These are phyloP conservation scores for Tenrec ecaudatus DNA, from an alignment of 2,113 vertebrate species.

Conservation along the genomic window DNA sequence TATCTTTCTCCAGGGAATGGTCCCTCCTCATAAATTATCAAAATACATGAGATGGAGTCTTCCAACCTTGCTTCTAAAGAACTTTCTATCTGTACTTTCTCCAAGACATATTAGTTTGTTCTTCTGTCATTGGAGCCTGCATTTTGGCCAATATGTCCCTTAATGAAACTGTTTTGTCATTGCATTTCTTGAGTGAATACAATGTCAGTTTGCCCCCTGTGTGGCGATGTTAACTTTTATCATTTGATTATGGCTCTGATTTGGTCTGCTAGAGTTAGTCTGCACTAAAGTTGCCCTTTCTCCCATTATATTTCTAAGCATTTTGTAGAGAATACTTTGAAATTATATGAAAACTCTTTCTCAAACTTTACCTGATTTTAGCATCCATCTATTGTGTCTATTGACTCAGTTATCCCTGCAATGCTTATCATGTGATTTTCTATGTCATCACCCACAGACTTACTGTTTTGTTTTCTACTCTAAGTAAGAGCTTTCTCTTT, in stretches of 20 bases:
- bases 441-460: not conserved
- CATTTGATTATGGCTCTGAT: not conserved
- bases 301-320: not conserved
- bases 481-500: not conserved
- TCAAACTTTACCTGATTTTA: not conserved
- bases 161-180: not conserved
- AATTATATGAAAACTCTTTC: not conserved
- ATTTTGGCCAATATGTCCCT: not conserved
- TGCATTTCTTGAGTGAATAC: not conserved
- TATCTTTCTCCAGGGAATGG: no score
- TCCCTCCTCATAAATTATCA: no score
- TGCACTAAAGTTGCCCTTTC: not conserved
- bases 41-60: no score
- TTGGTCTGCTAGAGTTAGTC: not conserved
- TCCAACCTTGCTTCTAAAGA: no score
- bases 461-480: not conserved
- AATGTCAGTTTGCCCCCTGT: not conserved
- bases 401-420: not conserved
- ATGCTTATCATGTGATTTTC: not conserved
- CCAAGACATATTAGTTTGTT: no score
- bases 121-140: not conserved
- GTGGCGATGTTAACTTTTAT: not conserved
- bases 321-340: not conserved
- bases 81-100: no score
- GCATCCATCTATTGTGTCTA: not conserved